Base-by-base conservation (phyloP, 2,888 invertebrate species). In the Gnatocerus cornutus region DNA sequence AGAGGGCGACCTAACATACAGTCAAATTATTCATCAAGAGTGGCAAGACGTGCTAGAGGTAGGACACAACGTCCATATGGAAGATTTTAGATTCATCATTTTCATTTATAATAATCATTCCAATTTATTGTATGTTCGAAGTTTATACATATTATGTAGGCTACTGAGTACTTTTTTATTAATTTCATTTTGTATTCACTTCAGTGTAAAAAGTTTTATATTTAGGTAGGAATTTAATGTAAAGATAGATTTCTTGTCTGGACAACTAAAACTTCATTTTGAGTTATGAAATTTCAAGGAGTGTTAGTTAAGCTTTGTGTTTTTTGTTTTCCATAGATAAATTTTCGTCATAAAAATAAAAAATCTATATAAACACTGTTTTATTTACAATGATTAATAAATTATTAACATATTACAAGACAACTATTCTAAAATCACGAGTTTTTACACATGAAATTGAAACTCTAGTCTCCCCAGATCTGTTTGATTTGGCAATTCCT, bases 1-100 rank as follows among this genome's bases (percentile, higher is more conserved):
- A 70, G 77, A 68, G 74, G 76, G 21, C 68, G 80, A 63, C 58
- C 58, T 29, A 71, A 64, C 39, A 70, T 75, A 9, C 77, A 77
- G 63, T 73, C 76, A 1, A 80, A 78, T 69, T 82, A 77, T 71
- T 76, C 78, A 43, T 73, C 79, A 7, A 74, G 83, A 55, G 73
- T 79, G 45, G 79, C 82, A 1, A 76, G 83, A 66, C 75, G 83
- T 65, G 79, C 79, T 16, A 76, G 82, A 67, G 80, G 79, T 37
- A 77, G 83, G 37, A 69, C 79, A 48, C 80, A 80, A 56, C 77
- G 81, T 56, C 82, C 81, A 3, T 83, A 80, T 68, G 79, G 80
- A 39, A 74, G 79, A 39, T 74, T 68, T 53, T 74, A 71, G 62
- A 13, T 61, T 45, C n/a, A n/a, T 59, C 33, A 46, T 16, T 33